These are phyloP conservation scores for Heliconius charithonia DNA, from an alignment of 2,888 invertebrate genomes.

Conservation along the genomic window DNA sequence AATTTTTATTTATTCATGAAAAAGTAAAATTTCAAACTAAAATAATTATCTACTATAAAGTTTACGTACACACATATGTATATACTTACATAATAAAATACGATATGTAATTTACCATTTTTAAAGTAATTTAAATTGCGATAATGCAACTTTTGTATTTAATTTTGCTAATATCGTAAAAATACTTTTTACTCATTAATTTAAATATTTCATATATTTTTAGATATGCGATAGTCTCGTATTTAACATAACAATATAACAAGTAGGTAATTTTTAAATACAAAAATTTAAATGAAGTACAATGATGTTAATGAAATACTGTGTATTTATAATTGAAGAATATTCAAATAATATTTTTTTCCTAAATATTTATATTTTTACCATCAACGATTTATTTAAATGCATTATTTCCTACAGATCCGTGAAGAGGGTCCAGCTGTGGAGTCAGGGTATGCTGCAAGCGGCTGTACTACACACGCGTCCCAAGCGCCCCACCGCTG, in stretches of 20 bases:
- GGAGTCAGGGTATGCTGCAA: conserved; percentile 55
- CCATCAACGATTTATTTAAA: not conserved
- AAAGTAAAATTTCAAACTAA: no score
- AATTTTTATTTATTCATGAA: no score
- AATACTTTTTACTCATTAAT: not conserved
- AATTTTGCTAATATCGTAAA: conserved; percentile 4
- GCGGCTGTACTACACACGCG: conserved; percentile 69
- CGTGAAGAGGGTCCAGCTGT: conserved; percentile 50
- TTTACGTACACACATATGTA: no score
- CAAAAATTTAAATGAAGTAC: no score
- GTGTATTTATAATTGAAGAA: no score
- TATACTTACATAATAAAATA: no score
- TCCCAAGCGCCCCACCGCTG: conserved; percentile 71
- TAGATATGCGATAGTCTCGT: not conserved
- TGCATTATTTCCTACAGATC: conserved; percentile 58
- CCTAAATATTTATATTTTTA: not conserved
- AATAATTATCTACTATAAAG: no score
- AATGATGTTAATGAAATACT: no score
- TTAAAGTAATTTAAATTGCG: not conserved
- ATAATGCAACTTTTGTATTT: not conserved
- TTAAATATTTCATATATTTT: not conserved
- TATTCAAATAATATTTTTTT: not conserved
- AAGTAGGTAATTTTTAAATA: no score
- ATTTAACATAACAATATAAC: not conserved
- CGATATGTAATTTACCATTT: not conserved